Conservation (phyloP, 1,140 invertebrate genomes). For the Lordiphosa mommai region DNA sequence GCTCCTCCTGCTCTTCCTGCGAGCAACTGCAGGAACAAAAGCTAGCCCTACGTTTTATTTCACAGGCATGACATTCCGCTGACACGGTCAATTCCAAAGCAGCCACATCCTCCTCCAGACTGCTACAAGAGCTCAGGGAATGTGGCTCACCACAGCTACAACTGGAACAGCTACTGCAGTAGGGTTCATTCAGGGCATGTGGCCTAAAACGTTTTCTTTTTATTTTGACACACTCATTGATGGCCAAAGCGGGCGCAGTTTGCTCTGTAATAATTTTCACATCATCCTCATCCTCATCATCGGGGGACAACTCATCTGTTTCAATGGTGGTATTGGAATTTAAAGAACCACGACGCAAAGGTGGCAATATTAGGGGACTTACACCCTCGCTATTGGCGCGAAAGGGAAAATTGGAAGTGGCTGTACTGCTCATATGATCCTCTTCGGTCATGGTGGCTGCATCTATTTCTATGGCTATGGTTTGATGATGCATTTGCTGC, state of each 20-base stretch:
- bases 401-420: constrained; percentile 71
- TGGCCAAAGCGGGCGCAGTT: constrained; percentile 26
- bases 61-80: constrained; percentile 68
- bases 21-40: constrained; percentile 56
- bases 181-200: constrained; percentile 41
- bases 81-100: constrained; percentile 54
- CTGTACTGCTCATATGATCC: constrained; percentile 58
- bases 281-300: constrained; percentile 31
- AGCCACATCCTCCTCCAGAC: constrained; percentile 49
- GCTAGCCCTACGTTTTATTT: constrained; percentile 24
- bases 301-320: constrained; percentile 65
- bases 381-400: constrained; percentile 62
- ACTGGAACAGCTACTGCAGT: constrained; percentile 68
- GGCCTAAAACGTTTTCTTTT: constrained; percentile 62
- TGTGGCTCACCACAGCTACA: constrained; percentile 46
- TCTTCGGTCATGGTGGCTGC: constrained; percentile 57
- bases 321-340: constrained; percentile 73
- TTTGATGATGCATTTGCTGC: constrained; percentile 32
- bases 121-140: constrained; percentile 64
- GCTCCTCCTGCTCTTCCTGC: constrained; percentile 29
- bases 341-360: constrained; percentile 51
- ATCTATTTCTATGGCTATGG: constrained; percentile 75
- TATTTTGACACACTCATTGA: constrained; percentile 70
- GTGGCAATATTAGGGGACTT: constrained; percentile 51
- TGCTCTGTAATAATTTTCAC: constrained; percentile 15